Evolutionary conservation across 2,797 vertebrate species (phyloP).

Genomic region (Thamnophis elegans): DNA sequence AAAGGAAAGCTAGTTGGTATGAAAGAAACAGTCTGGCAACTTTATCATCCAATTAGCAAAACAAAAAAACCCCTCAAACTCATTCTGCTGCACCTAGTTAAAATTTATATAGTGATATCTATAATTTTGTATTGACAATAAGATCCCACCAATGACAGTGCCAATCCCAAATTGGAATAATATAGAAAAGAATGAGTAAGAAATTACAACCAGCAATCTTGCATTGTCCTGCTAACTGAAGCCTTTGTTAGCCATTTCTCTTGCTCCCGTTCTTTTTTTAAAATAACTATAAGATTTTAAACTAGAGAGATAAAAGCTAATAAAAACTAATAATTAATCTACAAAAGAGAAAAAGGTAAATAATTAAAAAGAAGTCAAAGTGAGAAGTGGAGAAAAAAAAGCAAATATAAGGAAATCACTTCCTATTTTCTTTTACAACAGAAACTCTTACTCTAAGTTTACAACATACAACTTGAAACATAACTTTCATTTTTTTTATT

Average conservation of each 20-base stretch:
- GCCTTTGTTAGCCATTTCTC: not conserved
- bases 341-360: not conserved
- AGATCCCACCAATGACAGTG: not conserved
- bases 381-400: not conserved
- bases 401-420: not conserved
- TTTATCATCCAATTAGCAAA: not conserved
- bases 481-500: not conserved
- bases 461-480: not conserved
- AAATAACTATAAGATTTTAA: not conserved
- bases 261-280: not conserved
- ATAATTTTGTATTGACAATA: not conserved
- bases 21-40: not conserved
- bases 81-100: not conserved
- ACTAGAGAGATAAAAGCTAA: not conserved
- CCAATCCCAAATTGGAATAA: not conserved
- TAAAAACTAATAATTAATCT: not conserved
- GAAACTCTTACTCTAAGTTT: not conserved
- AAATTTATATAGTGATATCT: not conserved
- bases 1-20: not conserved
- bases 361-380: not conserved
- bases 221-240: not conserved
- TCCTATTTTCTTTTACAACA: not conserved
- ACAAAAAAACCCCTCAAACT: not conserved
- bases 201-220: not conserved
- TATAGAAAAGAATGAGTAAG: not conserved